A percentile compares a stretch with the other conserved stretches of the same genome.
Conservation (phyloP, 1,140 invertebrate genomes). For the Stratiolaelaps scimitus region DNA sequence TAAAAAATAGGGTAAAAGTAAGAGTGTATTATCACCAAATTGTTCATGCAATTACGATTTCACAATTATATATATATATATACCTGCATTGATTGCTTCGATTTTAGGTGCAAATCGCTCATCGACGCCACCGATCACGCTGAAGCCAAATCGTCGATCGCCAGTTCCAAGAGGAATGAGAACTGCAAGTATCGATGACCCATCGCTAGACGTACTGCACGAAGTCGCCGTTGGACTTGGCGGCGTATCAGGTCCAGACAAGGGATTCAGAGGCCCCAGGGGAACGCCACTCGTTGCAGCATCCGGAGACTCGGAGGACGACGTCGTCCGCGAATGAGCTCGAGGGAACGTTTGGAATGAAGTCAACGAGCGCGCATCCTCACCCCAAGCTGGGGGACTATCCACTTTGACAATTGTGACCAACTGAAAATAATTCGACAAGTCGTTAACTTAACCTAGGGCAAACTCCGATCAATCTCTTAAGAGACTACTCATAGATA, state of each 20-base stretch:
- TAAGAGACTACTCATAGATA: too few relatives aligned
- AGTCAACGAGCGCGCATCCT: slow-evolving; percentile 25
- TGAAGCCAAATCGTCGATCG: slow-evolving; percentile 46
- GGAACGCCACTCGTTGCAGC: neutral
- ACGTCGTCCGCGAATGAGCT: slow-evolving; percentile 16
- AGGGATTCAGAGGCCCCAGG: neutral
- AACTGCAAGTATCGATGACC: neutral
- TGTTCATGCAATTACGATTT: too few relatives aligned
- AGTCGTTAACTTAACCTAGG: too few relatives aligned
- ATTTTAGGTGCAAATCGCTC: slow-evolving; percentile 45
- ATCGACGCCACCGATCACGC: slow-evolving; percentile 45
- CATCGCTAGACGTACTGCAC: neutral
- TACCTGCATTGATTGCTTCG: slow-evolving; percentile 45
- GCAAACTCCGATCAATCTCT: too few relatives aligned
- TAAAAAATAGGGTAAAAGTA: too few relatives aligned
- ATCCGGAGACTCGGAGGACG: slow-evolving; percentile 2
- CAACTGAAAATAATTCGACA: slow-evolving; percentile 13
- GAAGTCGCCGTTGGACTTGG: too few relatives aligned
- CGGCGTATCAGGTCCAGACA: neutral
- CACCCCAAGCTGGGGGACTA: slow-evolving; percentile 21
- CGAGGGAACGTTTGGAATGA: slow-evolving; percentile 23
- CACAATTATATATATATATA: too few relatives aligned
- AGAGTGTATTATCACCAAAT: too few relatives aligned
- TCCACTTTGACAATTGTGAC: slow-evolving; percentile 20
- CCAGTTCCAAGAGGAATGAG: slow-evolving; percentile 37